Percentiles rank a stretch among this genome's conserved stretches.
Evolutionary conservation across 2,888 invertebrate genomes (phyloP).

Genomic region (Amiota communis): DNA sequence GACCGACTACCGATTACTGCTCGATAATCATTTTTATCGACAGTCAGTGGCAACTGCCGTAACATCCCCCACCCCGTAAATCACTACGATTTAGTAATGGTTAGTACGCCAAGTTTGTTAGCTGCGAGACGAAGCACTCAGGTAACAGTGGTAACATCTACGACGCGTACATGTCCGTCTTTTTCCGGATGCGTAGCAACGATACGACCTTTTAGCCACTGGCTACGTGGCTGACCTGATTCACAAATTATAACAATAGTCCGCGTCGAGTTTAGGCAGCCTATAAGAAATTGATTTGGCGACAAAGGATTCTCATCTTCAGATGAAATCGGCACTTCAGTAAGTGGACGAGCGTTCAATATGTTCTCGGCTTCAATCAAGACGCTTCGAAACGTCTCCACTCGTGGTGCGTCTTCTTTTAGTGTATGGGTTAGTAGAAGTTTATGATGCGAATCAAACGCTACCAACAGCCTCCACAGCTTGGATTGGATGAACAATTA

Average conservation of each 20-base stretch:
- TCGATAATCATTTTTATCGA: too few species aligned
- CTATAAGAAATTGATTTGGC: not conserved
- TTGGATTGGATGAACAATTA: too few species aligned
- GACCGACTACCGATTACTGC: too few species aligned
- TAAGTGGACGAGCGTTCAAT: not conserved
- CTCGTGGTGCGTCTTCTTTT: not conserved
- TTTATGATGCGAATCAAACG: too few species aligned
- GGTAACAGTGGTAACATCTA: not conserved
- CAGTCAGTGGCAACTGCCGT: too few species aligned
- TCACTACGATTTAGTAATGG: not conserved
- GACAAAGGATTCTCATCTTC: not conserved
- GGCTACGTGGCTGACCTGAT: not conserved
- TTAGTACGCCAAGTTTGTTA: not conserved
- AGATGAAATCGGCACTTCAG: not conserved
- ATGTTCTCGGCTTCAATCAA: too few species aligned
- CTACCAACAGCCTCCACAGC: too few species aligned
- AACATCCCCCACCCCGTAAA: too few species aligned
- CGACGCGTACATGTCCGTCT: not conserved
- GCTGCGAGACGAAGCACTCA: not conserved
- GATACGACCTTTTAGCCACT: not conserved
- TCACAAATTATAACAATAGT: not conserved
- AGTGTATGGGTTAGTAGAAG: too few species aligned
- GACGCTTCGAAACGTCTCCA: not conserved
- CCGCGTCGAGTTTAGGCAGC: not conserved
- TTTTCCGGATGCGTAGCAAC: not conserved